Conservation (phyloP, 2,113 vertebrate species). For the Varanus salvator region DNA sequence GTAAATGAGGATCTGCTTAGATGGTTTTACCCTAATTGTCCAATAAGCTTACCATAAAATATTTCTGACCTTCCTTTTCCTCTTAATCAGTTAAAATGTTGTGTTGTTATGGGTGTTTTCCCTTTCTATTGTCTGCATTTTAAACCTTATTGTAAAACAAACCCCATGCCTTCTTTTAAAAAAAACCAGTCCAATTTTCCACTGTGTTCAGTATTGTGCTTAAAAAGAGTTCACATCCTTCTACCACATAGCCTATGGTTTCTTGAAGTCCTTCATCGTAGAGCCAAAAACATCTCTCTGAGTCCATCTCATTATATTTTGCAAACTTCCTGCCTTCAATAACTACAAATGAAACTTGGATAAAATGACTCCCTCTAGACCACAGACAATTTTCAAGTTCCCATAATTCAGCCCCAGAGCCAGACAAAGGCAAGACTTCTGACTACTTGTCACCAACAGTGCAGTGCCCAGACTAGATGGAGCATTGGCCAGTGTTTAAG, state of each 20-base stretch:
- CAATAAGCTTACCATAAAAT: background rate
- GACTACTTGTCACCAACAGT: conserved; percentile 43
- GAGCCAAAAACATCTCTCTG: conserved; percentile 42
- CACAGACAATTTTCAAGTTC: conserved; percentile 49
- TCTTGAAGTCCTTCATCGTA: conserved; percentile 7
- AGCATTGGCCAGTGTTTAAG: conserved; percentile 19
- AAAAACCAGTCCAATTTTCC: background rate
- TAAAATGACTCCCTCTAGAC: conserved; percentile 66
- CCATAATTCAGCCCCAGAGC: conserved; percentile 52
- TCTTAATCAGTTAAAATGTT: background rate
- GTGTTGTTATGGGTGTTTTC: background rate
- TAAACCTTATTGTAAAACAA: background rate
- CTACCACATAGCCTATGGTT: background rate
- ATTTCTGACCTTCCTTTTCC: background rate
- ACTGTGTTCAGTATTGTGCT: background rate
- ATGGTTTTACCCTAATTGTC: background rate
- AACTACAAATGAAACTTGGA: conserved; percentile 65
- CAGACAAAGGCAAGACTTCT: conserved; percentile 59
- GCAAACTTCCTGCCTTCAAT: conserved; percentile 71
- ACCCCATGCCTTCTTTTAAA: background rate
- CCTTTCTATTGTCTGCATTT: background rate
- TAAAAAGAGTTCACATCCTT: background rate
- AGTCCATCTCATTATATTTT: conserved; percentile 71
- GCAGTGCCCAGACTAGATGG: conserved; percentile 45
- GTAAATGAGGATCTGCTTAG: background rate